phyloP scores from a whole-genome alignment of 2,797 vertebrate species.

The Buphagus erythrorhynchus region DNA sequence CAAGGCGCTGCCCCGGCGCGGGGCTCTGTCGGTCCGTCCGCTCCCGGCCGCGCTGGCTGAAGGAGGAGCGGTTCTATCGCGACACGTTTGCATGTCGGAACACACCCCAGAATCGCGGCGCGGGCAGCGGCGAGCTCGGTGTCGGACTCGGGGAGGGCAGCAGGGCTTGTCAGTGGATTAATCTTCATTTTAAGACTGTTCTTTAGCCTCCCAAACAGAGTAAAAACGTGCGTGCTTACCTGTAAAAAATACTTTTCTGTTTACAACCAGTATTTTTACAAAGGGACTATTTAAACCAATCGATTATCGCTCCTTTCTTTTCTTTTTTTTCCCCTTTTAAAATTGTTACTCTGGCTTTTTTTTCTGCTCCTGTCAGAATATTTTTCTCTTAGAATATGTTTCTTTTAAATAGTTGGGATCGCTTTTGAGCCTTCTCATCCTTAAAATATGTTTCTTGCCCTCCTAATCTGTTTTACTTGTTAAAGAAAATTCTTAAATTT shows the following conservation, averaged over 20 bases:
- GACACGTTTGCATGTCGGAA: not conserved
- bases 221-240: not conserved
- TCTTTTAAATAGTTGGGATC: not conserved
- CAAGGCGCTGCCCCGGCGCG: not conserved
- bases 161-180: not conserved
- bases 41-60: not conserved
- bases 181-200: not conserved
- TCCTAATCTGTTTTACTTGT: slow-evolving; percentile 37
- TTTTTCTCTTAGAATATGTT: not conserved
- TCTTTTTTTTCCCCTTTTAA: fast-evolving
- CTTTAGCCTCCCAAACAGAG: not conserved
- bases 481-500: slow-evolving; percentile 1
- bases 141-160: not conserved
- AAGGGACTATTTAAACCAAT: not conserved
- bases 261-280: not conserved
- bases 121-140: not conserved
- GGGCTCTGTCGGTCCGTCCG: not conserved
- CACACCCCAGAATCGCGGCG: not conserved
- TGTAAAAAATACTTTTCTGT: not conserved
- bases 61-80: not conserved
- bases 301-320: not conserved
- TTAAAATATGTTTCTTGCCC: not conserved
- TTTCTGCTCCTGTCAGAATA: not conserved
- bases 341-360: not conserved
- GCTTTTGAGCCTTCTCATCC: not conserved